Base-by-base conservation (phyloP, 2,113 vertebrate genomes). In the Dicrurus megarhynchus region DNA sequence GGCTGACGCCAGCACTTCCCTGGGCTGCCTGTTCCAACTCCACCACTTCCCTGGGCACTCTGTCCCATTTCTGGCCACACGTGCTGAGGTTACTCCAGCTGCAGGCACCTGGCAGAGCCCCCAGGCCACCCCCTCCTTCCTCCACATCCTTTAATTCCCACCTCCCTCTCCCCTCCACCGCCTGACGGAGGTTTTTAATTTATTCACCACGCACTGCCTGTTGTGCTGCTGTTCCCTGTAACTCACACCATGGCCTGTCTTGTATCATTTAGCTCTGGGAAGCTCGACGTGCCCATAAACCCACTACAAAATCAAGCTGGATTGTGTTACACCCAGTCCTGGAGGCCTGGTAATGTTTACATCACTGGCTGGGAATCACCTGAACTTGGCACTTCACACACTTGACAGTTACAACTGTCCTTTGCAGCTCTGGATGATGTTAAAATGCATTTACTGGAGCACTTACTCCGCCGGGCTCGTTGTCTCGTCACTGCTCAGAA, bases 381-480 rank as follows among this genome's bases (percentile, higher is more conserved):
- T 64, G 87, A 55, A 41, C 93, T 13, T 7, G 16, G 35, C 53
- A 9, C 15, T 83, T 89, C 92, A 16, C 3, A 1, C n/a, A 60
- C 90, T 64, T 89, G 97, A 96, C 93, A 97, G 96, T 44, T 93
- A 90, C 94, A 94, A 16, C 78, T 70, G 92, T 89, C 92, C 90
- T 80, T 11, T 64, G 93, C 81, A 88, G 90, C 93, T 50, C 88
- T 1, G 30, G 52, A 39, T 53, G 35, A 68, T 5, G 89, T 60
- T 93, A 37, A 89, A 81, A 30, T 3, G 23, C 13, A 22, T 88
- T 87, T 86, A 37, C 67, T 17, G 95, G 33, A 60, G 95, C 59
- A 27, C 80, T 93, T 73, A 41, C 88, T 60, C 55, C 3, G 7
- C 71, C 1, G 13, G 71, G 76, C 87, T 74, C 50, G 6, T 18